Evolutionary conservation across 2,888 invertebrate genomes (phyloP), one percentile per base, ranked within the genome.

Genomic region (Tryphoninae sp.): DNA sequence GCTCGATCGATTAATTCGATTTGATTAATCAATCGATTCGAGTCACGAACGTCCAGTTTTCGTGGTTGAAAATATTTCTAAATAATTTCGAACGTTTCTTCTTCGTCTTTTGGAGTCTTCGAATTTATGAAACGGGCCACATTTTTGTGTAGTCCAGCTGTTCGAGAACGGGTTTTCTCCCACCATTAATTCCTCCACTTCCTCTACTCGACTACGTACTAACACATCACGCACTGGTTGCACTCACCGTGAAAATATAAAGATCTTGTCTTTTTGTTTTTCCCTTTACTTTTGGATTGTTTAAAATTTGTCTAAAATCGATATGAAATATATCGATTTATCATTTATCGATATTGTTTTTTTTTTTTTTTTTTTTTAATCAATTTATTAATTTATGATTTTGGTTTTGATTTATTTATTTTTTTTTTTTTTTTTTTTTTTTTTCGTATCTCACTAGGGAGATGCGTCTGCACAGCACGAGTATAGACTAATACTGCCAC

Each of bases 401-500:
- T 33, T 19, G 19, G 19, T 19, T 19, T 19, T 19, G 19, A 1
- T 33, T 33, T 33, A 7, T 33, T 33, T 33, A 0, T 13, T 45
- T 45, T 55, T 22, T 19, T 33, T 33, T 6, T 13, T 45, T 45
- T 55, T 22, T 19, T n/a, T n/a, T 33, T 33, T 6, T 13, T 45
- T 45, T 55, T 22, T 19, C 16, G 4, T 22, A 49, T 68, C 11
- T 33, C 23, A 65, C 2, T 26, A 11, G 13, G 64, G 71, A 71
- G 40, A 22, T 16, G 33, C 69, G 64, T 69, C 58, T 19, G 23
- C 62, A 62, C 67, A 51, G 61, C 62, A 71, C 77, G 76, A 62
- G 68, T 45, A 51, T 62, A 13, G 67, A 55, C 67, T 65, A 67
- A 78, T 62, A 77, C 73, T 74, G 72, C 73, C 51, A 62, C 58